A percentile compares a stretch with the other conserved stretches of the same genome.
These are phyloP conservation scores for Chauna torquata DNA, from an alignment of 2,113 vertebrate species.

Conservation along the genomic window DNA sequence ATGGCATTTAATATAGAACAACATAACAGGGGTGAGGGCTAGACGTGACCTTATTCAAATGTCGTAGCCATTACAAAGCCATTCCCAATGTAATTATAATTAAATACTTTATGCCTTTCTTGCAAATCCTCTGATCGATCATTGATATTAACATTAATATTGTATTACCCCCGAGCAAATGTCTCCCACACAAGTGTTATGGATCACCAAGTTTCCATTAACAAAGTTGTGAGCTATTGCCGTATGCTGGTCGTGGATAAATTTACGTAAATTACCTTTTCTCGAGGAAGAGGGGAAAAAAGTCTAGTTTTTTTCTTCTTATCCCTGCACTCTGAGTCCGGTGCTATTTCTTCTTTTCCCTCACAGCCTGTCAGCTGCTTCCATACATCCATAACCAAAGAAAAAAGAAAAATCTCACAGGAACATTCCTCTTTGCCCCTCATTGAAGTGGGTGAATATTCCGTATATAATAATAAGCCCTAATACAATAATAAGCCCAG, in stretches of 20 bases:
- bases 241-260: constrained; percentile 69
- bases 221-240: constrained; percentile 85
- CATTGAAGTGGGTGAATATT: background rate
- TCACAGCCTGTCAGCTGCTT: background rate
- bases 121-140: constrained; percentile 98
- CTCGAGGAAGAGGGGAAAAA: constrained; percentile 40
- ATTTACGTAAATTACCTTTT: constrained; percentile 88
- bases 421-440: background rate
- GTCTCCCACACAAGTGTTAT: constrained; percentile 83
- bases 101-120: constrained; percentile 94
- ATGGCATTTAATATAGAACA: constrained; percentile 98
- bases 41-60: constrained; percentile 99
- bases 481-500: too few species aligned
- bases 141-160: constrained; percentile 88
- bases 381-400: background rate
- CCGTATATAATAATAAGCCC: too few species aligned
- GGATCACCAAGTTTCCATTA: constrained; percentile 99
- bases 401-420: background rate
- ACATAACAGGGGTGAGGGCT: constrained; percentile 90
- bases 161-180: constrained; percentile 90
- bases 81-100: constrained; percentile 90
- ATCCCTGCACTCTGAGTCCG: background rate
- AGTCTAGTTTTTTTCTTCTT: constrained; percentile 24
- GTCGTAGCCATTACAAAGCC: constrained; percentile 78
- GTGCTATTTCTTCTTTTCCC: background rate